phyloP scores from a whole-genome alignment of 2,113 vertebrate genomes.

The Myanophis thanlyinensis region DNA sequence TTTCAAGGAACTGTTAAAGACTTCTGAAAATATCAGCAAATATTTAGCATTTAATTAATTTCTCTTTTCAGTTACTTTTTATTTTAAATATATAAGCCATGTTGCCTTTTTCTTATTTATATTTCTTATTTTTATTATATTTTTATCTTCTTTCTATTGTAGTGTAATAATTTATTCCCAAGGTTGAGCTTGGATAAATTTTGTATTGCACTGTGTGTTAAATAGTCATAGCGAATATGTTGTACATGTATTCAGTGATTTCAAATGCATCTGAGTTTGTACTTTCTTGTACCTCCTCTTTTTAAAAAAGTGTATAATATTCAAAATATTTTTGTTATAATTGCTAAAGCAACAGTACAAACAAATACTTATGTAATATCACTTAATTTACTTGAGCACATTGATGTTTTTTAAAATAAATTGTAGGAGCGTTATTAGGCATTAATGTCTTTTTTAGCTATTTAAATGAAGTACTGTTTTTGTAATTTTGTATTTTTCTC shows the following conservation, averaged over 20 bases:
- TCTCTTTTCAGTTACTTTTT: neutral
- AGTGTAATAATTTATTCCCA: neutral
- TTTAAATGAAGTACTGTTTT: neutral
- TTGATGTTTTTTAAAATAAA: neutral
- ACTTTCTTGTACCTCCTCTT: neutral
- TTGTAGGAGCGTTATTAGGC: neutral
- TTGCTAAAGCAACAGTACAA: neutral
- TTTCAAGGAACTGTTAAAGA: neutral
- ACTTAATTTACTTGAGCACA: neutral
- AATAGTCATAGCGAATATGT: neutral
- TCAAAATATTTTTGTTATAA: neutral
- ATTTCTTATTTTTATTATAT: neutral
- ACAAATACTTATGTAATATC: neutral
- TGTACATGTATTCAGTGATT: neutral
- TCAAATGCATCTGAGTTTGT: neutral
- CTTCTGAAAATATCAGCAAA: neutral
- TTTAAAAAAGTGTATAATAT: neutral
- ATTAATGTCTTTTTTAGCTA: neutral
- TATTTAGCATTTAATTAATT: neutral
- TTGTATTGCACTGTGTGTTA: neutral
- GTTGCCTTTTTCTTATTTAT: neutral
- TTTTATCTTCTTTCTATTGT: neutral
- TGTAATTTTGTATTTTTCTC: rapidly evolving
- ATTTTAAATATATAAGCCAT: neutral
- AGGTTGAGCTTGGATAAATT: neutral